Evolutionary conservation across 1,140 invertebrate species (phyloP).

Genomic region (Drosophila saltans): DNA sequence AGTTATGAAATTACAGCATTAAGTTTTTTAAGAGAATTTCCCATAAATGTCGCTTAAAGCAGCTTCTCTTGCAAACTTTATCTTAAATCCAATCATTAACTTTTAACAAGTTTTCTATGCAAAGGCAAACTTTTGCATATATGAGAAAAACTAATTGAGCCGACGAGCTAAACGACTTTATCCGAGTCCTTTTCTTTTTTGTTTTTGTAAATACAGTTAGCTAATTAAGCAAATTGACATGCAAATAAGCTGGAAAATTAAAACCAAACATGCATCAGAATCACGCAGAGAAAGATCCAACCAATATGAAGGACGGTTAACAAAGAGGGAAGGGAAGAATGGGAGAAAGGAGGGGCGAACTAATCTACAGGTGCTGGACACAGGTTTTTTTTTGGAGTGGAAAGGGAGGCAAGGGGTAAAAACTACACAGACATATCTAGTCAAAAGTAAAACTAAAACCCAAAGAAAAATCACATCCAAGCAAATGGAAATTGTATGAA

Average conservation of each 20-base stretch:
- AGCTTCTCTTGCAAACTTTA: too few species aligned
- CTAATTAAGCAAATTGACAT: constrained; percentile 69
- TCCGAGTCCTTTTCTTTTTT: constrained; percentile 26
- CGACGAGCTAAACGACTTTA: not conserved
- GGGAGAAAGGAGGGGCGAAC: not conserved
- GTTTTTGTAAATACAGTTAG: constrained; percentile 62
- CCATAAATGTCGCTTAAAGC: too few species aligned
- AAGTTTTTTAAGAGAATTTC: too few species aligned
- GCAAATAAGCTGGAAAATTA: constrained; percentile 49
- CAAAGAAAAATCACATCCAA: constrained; percentile 42
- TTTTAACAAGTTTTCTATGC: not conserved
- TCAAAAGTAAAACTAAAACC: constrained; percentile 36
- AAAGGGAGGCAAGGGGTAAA: constrained; percentile 1
- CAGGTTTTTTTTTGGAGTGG: not conserved
- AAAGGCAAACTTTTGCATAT: not conserved
- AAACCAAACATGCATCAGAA: constrained; percentile 41
- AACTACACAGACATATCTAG: constrained; percentile 36
- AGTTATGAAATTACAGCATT: too few species aligned
- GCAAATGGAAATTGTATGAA: constrained; percentile 61
- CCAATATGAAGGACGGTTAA: not conserved
- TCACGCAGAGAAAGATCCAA: constrained; percentile 38
- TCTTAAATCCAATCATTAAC: too few species aligned
- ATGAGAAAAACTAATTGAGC: not conserved
- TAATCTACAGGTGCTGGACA: constrained; percentile 20
- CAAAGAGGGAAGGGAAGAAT: not conserved